These are phyloP conservation scores for Heliconius himera DNA, from an alignment of 1,140 invertebrate species.

Conservation along the genomic window DNA sequence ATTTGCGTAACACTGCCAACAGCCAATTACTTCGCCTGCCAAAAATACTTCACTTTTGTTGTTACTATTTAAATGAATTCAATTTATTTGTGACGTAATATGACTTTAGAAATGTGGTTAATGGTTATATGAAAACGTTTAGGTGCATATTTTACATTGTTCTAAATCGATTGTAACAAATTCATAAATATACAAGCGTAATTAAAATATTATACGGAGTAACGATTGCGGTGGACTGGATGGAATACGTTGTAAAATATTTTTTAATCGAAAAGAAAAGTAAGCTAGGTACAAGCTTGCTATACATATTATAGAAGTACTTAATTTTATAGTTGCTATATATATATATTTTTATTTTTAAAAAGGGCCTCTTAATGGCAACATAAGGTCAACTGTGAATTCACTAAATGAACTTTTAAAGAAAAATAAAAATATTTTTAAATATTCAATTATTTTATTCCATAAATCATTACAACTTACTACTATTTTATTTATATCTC, in stretches of 20 bases:
- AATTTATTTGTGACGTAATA: constrained; percentile 20
- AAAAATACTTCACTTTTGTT: constrained; percentile 33
- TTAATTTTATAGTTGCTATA: no score
- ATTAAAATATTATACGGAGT: not conserved
- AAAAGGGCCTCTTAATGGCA: no score
- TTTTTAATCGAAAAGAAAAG: not conserved
- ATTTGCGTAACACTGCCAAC: constrained; percentile 24
- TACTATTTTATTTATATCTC: constrained; percentile 38
- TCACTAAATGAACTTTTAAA: not conserved
- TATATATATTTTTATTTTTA: no score
- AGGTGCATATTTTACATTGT: not conserved
- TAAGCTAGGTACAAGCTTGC: no score
- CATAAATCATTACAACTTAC: not conserved
- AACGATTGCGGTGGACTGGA: not conserved
- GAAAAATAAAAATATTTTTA: not conserved
- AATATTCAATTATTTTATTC: not conserved
- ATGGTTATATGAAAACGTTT: not conserved
- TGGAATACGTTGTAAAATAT: not conserved
- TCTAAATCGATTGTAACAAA: not conserved
- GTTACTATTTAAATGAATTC: constrained; percentile 19
- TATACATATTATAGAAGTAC: no score
- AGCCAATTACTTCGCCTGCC: constrained; percentile 33
- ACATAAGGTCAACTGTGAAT: not conserved
- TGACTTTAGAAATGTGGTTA: not conserved
- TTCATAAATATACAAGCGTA: not conserved